Base-by-base conservation (phyloP, 2,888 invertebrate genomes). In the Drosophila prolongata region DNA sequence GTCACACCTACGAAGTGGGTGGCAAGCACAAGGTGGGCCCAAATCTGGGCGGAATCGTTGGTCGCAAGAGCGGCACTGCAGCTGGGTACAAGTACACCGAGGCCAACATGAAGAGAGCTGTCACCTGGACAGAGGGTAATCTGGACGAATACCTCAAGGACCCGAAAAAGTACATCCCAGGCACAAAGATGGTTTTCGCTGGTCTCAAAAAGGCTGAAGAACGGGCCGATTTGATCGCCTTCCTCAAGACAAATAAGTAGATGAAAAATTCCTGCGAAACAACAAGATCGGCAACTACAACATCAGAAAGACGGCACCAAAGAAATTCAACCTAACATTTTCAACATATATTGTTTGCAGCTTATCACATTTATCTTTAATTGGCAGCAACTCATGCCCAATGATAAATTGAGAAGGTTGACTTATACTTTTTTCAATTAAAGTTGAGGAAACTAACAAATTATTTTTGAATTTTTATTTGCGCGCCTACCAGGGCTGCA, bases 181-280 rank as follows among this genome's bases (percentile, higher is more conserved):
- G 99, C 76, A 99, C 99, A 68, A 99, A 99, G 93, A 99, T 99
- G 99, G 96, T 99, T 90, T 99, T 99, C 90, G 98, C 98, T 76
- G 99, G 99, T 76, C 93, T 99, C 86, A 99, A 99, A 94, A 99
- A 99, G 92, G 95, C 96, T n/a, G 95, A 96, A 64, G 99, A 99
- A 77, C 95, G 99, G 72, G 97, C 94, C 13, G 98, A 99, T 93
- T 94, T 99, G 67, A 98, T 99, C 87, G 97, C 98, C 9, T 99
- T 98, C 93, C 93, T 99, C 85, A 96, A 97, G 68, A 10, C 50
- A n/a, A 61, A 60, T 24, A 69, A 69, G 42, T 66, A 66, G 16
- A 16, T 14, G 13, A 10, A 40, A n/a, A 37, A 27, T 11, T 6
- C 13, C 34, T 44, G n/a, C 9, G 9, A 46, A 68, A 54, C 69